Evolutionary conservation across 2,113 vertebrate species (phyloP), one percentile per base, ranked within the genome.

Genomic region (Thamnophis sirtalis): DNA sequence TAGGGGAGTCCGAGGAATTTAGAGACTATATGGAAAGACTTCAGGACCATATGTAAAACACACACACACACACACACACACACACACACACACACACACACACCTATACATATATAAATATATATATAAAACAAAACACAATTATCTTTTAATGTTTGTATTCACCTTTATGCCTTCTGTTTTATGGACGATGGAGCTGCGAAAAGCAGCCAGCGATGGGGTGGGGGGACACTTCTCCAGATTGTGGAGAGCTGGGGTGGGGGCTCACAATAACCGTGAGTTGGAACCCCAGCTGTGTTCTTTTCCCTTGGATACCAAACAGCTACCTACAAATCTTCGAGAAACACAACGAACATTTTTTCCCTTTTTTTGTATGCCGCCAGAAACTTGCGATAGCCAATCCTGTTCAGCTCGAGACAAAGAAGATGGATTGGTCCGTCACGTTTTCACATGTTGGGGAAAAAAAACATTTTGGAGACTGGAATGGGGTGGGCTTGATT

Each of bases 1-100:
- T 99, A 96, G 98, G 98, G 9, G 98, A 98, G 90, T 98, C 98
- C 63, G 96, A 97, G 92, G 99, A 99, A 97, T 98, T 99, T 96
- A 98, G 98, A 97, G 98, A 98, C 96, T 99, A 99, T 95, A 98
- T 99, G 99, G 99, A 99, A 95, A 98, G 99, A 96, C 98, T 99
- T 97, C 99, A 99, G 97, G 99, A 99, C 98, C 99, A 98, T 98
- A 98, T 99, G 98, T 99, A 97, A 98, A 97, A 84, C 21, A 87
- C 11, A 85, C 5, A 56, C 22, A 85, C 5, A 9, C 1, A 53
- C 0, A 38, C 3, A 33, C 9, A n/a, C 21, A 87, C 38, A 58
- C 4, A 49, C 1, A 88, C 2, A 48, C 1, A 87, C 11, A n/a
- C 2, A 60, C 13, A n/a, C n/a, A 87, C 21, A 33, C 8, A 87